These are phyloP conservation scores for Scaptomyza hsui DNA, from an alignment of 1,140 invertebrate genomes.

Conservation along the genomic window DNA sequence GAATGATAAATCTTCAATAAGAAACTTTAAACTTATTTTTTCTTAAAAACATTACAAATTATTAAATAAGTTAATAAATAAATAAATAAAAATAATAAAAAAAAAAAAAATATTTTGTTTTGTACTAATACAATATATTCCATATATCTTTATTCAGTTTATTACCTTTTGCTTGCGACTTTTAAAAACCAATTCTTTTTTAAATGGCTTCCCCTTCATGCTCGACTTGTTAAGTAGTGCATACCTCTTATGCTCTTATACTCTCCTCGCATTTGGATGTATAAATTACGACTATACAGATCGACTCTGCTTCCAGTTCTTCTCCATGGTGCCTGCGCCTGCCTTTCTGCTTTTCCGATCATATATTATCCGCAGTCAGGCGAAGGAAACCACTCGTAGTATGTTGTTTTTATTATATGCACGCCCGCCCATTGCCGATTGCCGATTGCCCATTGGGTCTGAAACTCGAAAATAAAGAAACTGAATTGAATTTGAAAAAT, in stretches of 20 bases:
- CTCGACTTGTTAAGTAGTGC: neutral
- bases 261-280: constrained; percentile 3
- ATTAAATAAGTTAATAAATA: too few relatives aligned
- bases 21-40: too few relatives aligned
- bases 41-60: too few relatives aligned
- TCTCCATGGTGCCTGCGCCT: too few relatives aligned
- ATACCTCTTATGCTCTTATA: constrained; percentile 12
- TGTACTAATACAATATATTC: too few relatives aligned
- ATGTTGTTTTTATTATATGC: constrained; percentile 8
- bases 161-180: neutral
- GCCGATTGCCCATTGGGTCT: neutral
- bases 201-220: neutral
- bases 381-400: constrained; percentile 34
- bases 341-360: neutral
- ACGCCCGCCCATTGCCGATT: neutral
- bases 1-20: too few relatives aligned
- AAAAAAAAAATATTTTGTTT: too few relatives aligned
- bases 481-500: constrained; percentile 31
- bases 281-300: neutral
- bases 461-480: constrained; percentile 6
- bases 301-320: neutral
- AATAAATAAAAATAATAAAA: too few relatives aligned
- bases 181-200: neutral
- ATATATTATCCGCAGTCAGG: constrained; percentile 47
- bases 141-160: neutral